Evolutionary conservation across 2,888 invertebrate species (phyloP).

Genomic region (Magallana nippona): DNA sequence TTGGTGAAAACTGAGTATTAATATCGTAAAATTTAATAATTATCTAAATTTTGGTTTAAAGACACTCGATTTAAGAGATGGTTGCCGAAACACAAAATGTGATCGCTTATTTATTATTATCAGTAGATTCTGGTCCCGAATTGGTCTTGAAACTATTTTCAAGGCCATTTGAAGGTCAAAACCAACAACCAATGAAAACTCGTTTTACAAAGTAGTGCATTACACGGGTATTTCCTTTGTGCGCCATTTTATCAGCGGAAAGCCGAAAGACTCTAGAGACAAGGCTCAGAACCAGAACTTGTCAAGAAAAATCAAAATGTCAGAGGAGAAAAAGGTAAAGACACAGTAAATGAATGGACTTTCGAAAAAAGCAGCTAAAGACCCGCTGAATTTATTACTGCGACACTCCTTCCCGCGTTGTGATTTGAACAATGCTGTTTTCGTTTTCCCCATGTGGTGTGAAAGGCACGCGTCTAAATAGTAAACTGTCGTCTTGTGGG

Average conservation of each 20-base stretch:
- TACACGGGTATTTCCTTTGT: constrained; percentile 50
- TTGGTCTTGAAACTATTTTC: background rate
- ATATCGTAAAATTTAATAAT: background rate
- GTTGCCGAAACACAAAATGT: too few species aligned
- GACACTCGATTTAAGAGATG: too few species aligned
- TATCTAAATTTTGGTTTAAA: too few species aligned
- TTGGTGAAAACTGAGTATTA: background rate
- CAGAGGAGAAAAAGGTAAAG: constrained; percentile 51
- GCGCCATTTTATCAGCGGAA: constrained; percentile 49
- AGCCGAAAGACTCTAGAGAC: constrained; percentile 30
- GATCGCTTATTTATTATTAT: background rate
- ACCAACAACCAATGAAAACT: background rate
- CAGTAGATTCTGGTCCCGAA: too few species aligned
- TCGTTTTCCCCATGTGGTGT: constrained; percentile 15
- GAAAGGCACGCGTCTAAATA: constrained; percentile 27
- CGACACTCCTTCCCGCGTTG: constrained; percentile 43
- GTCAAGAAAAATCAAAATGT: constrained; percentile 40
- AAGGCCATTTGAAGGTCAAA: constrained; percentile 32
- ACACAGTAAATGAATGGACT: background rate
- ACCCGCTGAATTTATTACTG: background rate
- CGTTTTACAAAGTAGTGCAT: constrained; percentile 7
- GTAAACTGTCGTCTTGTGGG: background rate
- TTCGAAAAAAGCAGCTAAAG: background rate
- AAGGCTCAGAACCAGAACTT: background rate
- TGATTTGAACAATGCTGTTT: constrained; percentile 1